Conservation (phyloP, 1,140 invertebrate genomes). For the Pinna nobilis region DNA sequence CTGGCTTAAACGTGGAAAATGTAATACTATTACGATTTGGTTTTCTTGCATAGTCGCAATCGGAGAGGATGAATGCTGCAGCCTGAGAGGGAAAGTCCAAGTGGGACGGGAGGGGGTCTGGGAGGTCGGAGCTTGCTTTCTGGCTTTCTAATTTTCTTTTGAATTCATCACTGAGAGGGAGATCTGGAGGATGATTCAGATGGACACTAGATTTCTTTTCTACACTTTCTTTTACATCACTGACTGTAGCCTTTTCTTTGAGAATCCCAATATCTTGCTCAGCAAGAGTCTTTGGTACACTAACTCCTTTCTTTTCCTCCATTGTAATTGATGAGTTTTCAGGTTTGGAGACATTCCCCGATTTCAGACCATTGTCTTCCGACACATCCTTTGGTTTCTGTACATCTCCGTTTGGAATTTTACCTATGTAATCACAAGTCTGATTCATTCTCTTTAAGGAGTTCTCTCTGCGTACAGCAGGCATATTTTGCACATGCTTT, state of each 20-base stretch:
- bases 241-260: background rate
- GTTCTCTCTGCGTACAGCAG: no score
- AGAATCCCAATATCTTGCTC: background rate
- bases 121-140: no score
- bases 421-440: background rate
- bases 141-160: background rate
- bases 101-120: background rate
- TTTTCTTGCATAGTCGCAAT: conserved; percentile 38
- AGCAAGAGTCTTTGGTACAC: background rate
- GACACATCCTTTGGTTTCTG: background rate
- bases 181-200: background rate
- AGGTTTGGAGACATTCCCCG: no score
- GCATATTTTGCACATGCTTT: conserved; percentile 50
- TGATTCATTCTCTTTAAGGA: background rate
- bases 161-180: background rate
- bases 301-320: background rate
- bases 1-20: conserved; percentile 56
- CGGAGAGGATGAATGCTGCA: conserved; percentile 53
- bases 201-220: background rate
- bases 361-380: conserved; percentile 4
- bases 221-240: background rate
- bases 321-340: background rate
- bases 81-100: conserved; percentile 59
- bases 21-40: conserved; percentile 30
- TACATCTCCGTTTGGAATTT: background rate